Evolutionary conservation across 2,888 invertebrate species (phyloP), one percentile per base, ranked within the genome.

Genomic region (Allygus modestus): DNA sequence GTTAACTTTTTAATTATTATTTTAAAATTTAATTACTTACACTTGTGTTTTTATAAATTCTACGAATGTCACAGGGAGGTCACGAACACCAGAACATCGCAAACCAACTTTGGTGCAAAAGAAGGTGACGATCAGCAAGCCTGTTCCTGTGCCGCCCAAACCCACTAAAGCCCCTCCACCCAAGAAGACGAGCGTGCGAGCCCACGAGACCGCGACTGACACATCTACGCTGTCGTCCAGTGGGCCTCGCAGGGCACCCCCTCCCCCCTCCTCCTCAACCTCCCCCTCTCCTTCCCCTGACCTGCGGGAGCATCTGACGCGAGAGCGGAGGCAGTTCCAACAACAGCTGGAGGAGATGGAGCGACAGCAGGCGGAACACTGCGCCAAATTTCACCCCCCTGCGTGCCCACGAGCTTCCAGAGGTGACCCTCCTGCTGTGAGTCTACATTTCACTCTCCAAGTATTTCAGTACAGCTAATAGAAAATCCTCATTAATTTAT

Each of bases 291-390:
- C 69, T 7, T 28, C 71, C 20, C 37, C 31, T 7, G 43, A n/a
- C 73, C n/a, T 43, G 65, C 71, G 58, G 54, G 75, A 65, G 61
- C 82, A 83, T 71, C 84, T 86, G 82, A 86, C 73, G 84, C 87
- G 87, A 83, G 86, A 83, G 73, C 83, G 69, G 86, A 73, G 69
- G 82, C 43, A 43, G 15, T 31, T 82, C 88, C 85, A 86, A 87
- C 88, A 83, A 88, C 88, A 46, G 85, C 86, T 23, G 87, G 88
- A 85, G 88, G 87, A 75, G 88, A 88, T 86, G 87, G 88, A 87
- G 87, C 85, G 71, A 88, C 87, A 87, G 51, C 84, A 88, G 86
- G 65, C 79, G 7, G 83, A 87, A 86, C 82, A 82, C 23, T 71
- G 51, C 43, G 82, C 82, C 20, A 58, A 81, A 23, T 61, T 65